These are phyloP conservation scores for Florisuga fusca DNA, from an alignment of 2,797 vertebrate genomes.

Conservation along the genomic window DNA sequence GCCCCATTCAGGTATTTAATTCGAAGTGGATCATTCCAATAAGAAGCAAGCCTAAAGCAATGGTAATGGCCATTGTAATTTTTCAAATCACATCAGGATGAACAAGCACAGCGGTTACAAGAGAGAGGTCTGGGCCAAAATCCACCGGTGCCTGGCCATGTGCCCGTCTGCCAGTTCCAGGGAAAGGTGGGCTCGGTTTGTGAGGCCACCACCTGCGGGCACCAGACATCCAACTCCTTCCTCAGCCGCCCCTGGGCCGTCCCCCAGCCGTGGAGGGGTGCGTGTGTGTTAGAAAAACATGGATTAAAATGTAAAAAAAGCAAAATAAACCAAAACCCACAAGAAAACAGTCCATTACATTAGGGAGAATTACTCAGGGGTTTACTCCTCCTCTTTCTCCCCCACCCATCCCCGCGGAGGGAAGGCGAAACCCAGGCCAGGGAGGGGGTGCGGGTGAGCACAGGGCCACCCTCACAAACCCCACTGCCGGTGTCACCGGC, in stretches of 20 bases:
- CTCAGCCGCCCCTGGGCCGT: rapidly evolving
- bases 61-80: background rate
- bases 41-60: background rate
- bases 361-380: background rate
- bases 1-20: background rate
- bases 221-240: rapidly evolving
- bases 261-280: too few relatives aligned
- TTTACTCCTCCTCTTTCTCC: too few relatives aligned
- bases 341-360: too few relatives aligned
- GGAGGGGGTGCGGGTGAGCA: too few relatives aligned
- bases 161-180: background rate
- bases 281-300: background rate
- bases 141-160: rapidly evolving
- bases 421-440: background rate
- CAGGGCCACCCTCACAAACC: background rate
- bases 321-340: too few relatives aligned
- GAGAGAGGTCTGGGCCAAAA: background rate
- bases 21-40: background rate
- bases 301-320: background rate
- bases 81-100: rapidly evolving
- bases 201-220: rapidly evolving
- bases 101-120: background rate
- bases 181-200: rapidly evolving
- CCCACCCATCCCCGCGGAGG: too few relatives aligned
- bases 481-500: background rate